Base-by-base conservation (phyloP, 2,888 invertebrate species). In the Euclidia mi region DNA sequence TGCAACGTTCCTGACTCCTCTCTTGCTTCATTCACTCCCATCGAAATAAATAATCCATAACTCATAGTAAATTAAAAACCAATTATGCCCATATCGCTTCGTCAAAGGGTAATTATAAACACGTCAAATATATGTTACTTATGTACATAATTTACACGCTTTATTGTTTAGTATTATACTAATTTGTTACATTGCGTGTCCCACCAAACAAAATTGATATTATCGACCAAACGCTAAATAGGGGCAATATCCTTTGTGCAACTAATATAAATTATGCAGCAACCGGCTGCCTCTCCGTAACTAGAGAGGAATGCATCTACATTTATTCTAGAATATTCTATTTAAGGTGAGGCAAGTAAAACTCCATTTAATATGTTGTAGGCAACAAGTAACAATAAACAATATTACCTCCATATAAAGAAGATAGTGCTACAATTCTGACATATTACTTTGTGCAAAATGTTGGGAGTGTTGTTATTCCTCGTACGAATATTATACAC, bases 361-460 rank as follows among this genome's bases (percentile, higher is more conserved):
- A 0, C 29, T 10, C 12, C 25, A 48, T 65, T 71, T 71, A 67
- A 71, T 68, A 68, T 56, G 55, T 49, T 46, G 61, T 49, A 49
- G 58, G 56, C 62, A n/a, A n/a, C n/a, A 52, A 44, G 56, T 57
- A 61, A 57, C 48, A 61, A 73, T 74, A 71, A 74, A 71, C 66
- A 61, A 71, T 70, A 74, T 70, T 59, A 56, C 59, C 56, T 71
- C 35, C 67, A 50, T 53, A 52, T 71, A 68, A 55, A 52, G 58
- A 58, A 59, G 68, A 71, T 75, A 72, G 70, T 72, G 42, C 53
- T 71, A 56, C 71, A 56, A 74, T 76, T 71, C 62, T 59, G 61
- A 68, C n/a, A n/a, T n/a, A n/a, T n/a, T n/a, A n/a, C n/a, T n/a
- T n/a, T n/a, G n/a, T n/a, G n/a, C 45, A 53, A 63, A 62, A 65